These are phyloP conservation scores for Rhinopithecus roxellana DNA, from an alignment of 2,113 vertebrate species.

Conservation along the genomic window DNA sequence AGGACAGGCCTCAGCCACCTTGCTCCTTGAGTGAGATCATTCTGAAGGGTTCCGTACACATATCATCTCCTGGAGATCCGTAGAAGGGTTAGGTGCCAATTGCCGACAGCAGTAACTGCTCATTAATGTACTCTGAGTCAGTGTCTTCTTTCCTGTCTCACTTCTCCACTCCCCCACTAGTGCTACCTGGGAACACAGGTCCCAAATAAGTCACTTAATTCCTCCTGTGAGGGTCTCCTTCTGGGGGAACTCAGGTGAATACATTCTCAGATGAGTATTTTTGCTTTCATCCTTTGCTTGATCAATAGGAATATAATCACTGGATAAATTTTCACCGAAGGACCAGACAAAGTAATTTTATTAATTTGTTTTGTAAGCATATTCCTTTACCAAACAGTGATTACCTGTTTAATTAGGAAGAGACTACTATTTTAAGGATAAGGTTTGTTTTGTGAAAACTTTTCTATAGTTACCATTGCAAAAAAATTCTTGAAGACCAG, in stretches of 20 bases:
- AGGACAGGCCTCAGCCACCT: background rate
- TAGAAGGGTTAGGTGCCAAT: background rate
- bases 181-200: background rate
- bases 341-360: background rate
- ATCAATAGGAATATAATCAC: background rate
- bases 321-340: background rate
- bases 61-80: background rate
- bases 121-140: background rate
- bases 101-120: background rate
- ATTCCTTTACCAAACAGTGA: background rate
- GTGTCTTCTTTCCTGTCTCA: background rate
- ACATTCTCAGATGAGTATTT: background rate
- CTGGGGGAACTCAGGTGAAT: background rate
- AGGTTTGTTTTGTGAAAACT: background rate
- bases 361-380: background rate
- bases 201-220: background rate
- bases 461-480: background rate
- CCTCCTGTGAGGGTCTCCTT: background rate
- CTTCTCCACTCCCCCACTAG: background rate
- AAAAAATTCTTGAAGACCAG: background rate
- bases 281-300: background rate
- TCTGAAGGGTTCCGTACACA: background rate
- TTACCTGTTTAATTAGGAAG: background rate
- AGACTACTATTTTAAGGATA: background rate
- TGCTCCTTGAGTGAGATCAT: background rate